These are phyloP conservation scores for Maconellicoccus hirsutus DNA, from an alignment of 1,140 invertebrate genomes.

Conservation along the genomic window DNA sequence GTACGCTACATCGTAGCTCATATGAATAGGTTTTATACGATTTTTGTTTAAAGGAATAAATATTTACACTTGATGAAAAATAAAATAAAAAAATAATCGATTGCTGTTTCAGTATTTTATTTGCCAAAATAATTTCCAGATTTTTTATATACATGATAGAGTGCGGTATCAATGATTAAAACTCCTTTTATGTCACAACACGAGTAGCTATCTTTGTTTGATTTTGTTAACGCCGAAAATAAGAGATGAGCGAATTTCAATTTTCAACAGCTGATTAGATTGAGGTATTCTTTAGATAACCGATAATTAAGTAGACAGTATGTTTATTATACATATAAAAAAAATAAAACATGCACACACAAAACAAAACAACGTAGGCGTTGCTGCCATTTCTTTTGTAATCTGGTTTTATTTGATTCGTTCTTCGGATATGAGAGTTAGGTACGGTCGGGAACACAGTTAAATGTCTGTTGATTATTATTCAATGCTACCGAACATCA, in stretches of 20 bases:
- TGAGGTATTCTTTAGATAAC: not conserved
- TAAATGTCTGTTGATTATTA: slow-evolving; percentile 9
- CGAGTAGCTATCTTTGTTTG: not conserved
- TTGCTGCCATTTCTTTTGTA: not conserved
- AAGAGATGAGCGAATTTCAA: not conserved
- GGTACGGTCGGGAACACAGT: not conserved
- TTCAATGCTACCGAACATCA: slow-evolving; percentile 3
- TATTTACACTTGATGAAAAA: too few relatives aligned
- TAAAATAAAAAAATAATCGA: too few relatives aligned
- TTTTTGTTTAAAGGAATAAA: not conserved
- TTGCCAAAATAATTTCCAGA: too few relatives aligned
- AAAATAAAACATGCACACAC: not conserved
- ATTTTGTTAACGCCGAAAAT: too few relatives aligned
- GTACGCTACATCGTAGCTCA: not conserved
- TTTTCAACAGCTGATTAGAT: not conserved
- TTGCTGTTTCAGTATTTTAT: too few relatives aligned
- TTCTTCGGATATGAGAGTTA: not conserved
- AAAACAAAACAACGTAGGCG: not conserved
- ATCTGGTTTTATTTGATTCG: slow-evolving; percentile 9
- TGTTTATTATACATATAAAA: too few relatives aligned
- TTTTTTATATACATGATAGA: too few relatives aligned
- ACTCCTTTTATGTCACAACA: not conserved
- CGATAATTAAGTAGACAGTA: not conserved
- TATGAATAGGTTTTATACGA: too few relatives aligned
- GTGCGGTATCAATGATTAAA: not conserved